A percentile compares a stretch with the other conserved stretches of the same genome.
Conservation (phyloP, 2,797 vertebrate species). For the Diplodus puntazzo region DNA sequence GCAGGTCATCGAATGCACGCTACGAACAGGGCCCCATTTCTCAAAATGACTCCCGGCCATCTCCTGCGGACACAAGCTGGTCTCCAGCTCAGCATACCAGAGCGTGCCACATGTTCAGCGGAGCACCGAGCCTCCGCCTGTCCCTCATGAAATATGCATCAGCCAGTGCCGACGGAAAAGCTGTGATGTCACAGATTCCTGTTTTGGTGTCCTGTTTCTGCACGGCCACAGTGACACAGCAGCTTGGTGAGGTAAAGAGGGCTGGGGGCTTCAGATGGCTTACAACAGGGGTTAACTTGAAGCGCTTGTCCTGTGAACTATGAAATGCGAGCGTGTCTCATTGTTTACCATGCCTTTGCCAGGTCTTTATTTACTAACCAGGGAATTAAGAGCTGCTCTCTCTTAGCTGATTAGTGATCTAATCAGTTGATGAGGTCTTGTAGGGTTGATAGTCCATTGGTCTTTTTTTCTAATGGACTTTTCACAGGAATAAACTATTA, state of each 20-base stretch:
- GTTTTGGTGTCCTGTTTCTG: conserved; percentile 71
- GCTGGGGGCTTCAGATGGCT: conserved; percentile 41
- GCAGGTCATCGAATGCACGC: conserved; percentile 9
- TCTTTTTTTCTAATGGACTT: conserved; percentile 18
- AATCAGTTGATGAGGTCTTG: conserved; percentile 29
- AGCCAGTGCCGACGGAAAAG: conserved; percentile 70
- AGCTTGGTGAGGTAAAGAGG: conserved; percentile 36
- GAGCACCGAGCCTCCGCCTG: conserved; percentile 67
- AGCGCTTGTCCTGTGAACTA: conserved; percentile 46
- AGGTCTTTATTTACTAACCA: conserved; percentile 49
- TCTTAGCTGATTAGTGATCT: conserved; percentile 45
- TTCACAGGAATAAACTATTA: conserved; percentile 12
- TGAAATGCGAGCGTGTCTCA: conserved; percentile 45
- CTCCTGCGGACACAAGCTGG: conserved; percentile 44
- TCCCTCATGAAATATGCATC: conserved; percentile 82
- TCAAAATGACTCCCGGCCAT: conserved; percentile 50
- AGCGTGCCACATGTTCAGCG: conserved; percentile 73
- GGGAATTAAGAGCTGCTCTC: conserved; percentile 28
- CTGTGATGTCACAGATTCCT: conserved; percentile 83
- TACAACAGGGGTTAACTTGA: conserved; percentile 43
- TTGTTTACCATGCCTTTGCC: conserved; percentile 32
- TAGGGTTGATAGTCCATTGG: conserved; percentile 22
- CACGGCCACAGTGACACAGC: conserved; percentile 64
- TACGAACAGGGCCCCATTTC: conserved; percentile 41
- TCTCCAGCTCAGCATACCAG: conserved; percentile 49